phyloP scores from a whole-genome alignment of 1,140 invertebrate species.

The Meteorus sp. region DNA sequence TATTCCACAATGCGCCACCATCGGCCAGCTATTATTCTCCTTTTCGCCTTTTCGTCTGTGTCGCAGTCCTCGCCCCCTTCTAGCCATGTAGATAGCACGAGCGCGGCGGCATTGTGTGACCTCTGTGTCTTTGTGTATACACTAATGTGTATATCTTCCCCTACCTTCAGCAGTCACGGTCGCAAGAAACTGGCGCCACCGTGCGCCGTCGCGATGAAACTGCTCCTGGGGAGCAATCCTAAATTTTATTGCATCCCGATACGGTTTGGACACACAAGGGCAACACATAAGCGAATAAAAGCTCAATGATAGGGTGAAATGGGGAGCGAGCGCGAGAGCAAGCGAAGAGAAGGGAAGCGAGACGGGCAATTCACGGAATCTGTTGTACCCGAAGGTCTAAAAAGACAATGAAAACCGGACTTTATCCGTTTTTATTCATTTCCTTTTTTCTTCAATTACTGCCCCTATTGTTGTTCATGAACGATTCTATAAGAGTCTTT shows the following conservation, averaged over 20 bases:
- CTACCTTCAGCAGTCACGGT: neutral
- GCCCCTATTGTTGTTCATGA: too few relatives aligned
- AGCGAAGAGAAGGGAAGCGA: neutral
- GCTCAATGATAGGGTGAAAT: conserved; percentile 12
- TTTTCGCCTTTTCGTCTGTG: neutral
- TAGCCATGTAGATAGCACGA: neutral
- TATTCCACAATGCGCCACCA: conserved; percentile 8
- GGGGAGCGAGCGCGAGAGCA: too few relatives aligned
- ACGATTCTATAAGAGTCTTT: too few relatives aligned
- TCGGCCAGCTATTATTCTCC: conserved; percentile 2
- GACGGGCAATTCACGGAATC: conserved; percentile 25
- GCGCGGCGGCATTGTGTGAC: neutral
- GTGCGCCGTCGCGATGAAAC: conserved; percentile 38
- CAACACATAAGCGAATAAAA: too few relatives aligned
- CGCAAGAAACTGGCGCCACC: conserved; percentile 45
- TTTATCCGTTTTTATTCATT: neutral
- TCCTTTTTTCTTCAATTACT: too few relatives aligned
- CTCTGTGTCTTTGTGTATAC: neutral
- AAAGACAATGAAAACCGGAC: conserved; percentile 16
- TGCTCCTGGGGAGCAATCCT: conserved; percentile 24
- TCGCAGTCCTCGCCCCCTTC: conserved; percentile 6
- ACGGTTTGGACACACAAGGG: too few relatives aligned
- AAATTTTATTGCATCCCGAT: conserved; percentile 21
- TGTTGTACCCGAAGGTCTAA: conserved; percentile 22
- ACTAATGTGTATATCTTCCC: conserved; percentile 16